Evolutionary conservation across 1,140 invertebrate genomes (phyloP), one percentile per base, ranked within the genome.

Genomic region (Apocrypta bakeri): DNA sequence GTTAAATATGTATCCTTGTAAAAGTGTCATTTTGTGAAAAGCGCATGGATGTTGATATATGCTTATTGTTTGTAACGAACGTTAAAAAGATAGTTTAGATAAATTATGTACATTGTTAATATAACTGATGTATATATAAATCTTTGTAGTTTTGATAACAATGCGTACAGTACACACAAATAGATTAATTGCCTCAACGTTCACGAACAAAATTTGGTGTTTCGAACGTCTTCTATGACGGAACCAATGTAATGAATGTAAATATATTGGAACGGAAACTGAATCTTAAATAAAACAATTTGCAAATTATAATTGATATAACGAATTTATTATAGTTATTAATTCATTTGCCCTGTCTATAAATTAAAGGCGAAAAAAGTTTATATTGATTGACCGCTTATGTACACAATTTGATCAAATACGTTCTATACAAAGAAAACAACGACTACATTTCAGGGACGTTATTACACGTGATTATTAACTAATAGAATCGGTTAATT

Each of bases 281-380:
- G 14, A 69, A 29, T 33, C 14, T 29, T 69, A 31, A 2, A 17
- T 27, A 69, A 29, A 69, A 69, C 12, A 71, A 31, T 7, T 68
- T 66, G 63, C 17, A 73, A 11, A 12, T 0, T 42, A n/a, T 42
- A 14, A 31, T 29, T 76, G 29, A 11, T 25, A 64, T 63, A 76
- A 64, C 29, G 25, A 63, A 76, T 76, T 76, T 76, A 76, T 76
- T 76, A 64, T 64, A 64, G 48, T 76, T 64, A 64, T 76, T 76
- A 63, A 76, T 64, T 31, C 74, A 76, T 9, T 33, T 63, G 48
- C 29, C 31, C 56, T 24, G 29, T 33, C 29, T 61, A 61, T 75
- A 64, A 76, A 31, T 11, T 8, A 64, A 76, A 64, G 74, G n/a
- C 74, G 37, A 72, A 25, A 71, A 33, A 75, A 64, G 31, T 68